Evolutionary conservation across 1,140 invertebrate species (phyloP).

Genomic region (Centruroides sculpturatus): DNA sequence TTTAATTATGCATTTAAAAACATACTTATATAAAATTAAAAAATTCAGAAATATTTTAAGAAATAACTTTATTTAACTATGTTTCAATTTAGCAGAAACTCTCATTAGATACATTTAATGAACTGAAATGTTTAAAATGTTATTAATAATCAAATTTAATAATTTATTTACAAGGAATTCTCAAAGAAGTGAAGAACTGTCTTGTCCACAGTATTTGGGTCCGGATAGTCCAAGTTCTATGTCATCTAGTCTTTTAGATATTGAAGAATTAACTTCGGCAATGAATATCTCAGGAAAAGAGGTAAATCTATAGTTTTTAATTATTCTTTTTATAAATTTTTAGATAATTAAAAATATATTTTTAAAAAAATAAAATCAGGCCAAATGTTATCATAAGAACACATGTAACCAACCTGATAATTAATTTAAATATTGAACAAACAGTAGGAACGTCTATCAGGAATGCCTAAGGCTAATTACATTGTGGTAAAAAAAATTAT

Average conservation of each 20-base stretch:
- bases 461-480: too few relatives aligned
- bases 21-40: too few relatives aligned
- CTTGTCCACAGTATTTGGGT: constrained; percentile 7
- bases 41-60: too few relatives aligned
- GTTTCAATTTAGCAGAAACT: constrained; percentile 19
- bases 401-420: too few relatives aligned
- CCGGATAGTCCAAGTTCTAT: constrained; percentile 23
- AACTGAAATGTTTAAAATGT: background rate
- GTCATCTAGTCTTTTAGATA: constrained; percentile 24
- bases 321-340: too few relatives aligned
- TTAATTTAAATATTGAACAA: too few relatives aligned
- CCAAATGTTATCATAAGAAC: too few relatives aligned
- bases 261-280: constrained; percentile 22
- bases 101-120: background rate
- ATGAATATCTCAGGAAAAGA: constrained; percentile 17
- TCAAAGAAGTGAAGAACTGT: constrained; percentile 11
- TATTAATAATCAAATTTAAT: background rate
- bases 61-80: background rate
- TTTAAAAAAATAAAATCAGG: too few relatives aligned
- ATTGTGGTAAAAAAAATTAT: too few relatives aligned
- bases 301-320: background rate
- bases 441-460: too few relatives aligned
- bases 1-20: too few relatives aligned
- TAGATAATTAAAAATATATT: too few relatives aligned
- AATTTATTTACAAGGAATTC: constrained; percentile 5